Evolutionary conservation across 2,888 invertebrate species (phyloP), one percentile per base, ranked within the genome.

Genomic region (Agriotes lineatus): DNA sequence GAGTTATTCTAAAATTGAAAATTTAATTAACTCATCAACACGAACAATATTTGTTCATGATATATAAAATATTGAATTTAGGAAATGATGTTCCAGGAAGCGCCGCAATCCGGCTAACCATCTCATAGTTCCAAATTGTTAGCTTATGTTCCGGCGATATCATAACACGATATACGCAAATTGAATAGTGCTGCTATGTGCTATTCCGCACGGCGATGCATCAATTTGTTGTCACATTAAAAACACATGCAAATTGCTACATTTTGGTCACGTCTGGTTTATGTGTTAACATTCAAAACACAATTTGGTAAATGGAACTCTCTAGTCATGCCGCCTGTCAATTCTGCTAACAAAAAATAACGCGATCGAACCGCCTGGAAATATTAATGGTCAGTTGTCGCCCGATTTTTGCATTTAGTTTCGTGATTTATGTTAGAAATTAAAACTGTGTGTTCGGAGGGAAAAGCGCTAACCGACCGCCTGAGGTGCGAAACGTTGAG

Each of bases 221-320:
- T 64, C 56, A 64, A 56, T 64, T 64, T 57, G 63, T 56, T 64
- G 56, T 56, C 54, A 64, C 56, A 56, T 64, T 56, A 56, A 64
- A 64, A 64, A 64, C 56, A 56, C 30, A 56, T 44, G 63, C 44
- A 56, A 64, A 44, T 45, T 58, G 48, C 18, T 56, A 64, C 45
- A 56, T 64, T 54, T 25, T 56, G 56, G 44, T 64, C 63, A 35
- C 63, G 56, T 64, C 57, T 64, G 54, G 44, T 64, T 64, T 64
- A 56, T 44, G 33, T 45, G 63, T 64, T 62, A 62, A 62, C 39
- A 62, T 62, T 62, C 52, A 39, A 52, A 52, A 52, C 52, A 62
- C 62, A 62, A 52, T 62, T 62, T 62, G 12, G 39, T 22, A 62
- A 62, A 62, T 62, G 48, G 48, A 48, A 50, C 25, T 30, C 14